Conservation (phyloP, 1,140 invertebrate genomes). For the Aradophagus sp. region DNA sequence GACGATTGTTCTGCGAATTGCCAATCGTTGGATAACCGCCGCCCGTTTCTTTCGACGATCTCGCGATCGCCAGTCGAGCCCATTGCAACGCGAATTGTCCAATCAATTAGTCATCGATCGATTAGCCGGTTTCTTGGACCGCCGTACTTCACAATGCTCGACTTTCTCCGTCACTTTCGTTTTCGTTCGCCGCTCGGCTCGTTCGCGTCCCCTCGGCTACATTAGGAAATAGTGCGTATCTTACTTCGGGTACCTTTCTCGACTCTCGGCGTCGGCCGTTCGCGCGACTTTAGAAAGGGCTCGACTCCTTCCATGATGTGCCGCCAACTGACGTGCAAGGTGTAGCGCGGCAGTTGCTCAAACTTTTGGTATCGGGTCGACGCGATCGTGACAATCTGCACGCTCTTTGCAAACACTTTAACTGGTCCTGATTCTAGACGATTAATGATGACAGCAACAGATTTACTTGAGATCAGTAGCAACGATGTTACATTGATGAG, state of each 20-base stretch:
- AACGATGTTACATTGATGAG: no score
- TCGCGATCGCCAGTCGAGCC: no score
- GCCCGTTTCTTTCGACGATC: no score
- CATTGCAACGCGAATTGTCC: constrained; percentile 60
- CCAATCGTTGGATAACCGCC: no score
- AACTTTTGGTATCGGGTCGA: constrained; percentile 27
- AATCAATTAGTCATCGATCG: no score
- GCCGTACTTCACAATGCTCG: constrained; percentile 70
- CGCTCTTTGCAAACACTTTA: constrained; percentile 8
- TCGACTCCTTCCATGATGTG: constrained; percentile 46
- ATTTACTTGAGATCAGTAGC: no score
- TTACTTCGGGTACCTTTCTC: constrained; percentile 54
- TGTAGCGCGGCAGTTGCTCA: constrained; percentile 49
- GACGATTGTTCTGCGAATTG: no score
- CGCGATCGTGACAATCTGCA: constrained; percentile 24
- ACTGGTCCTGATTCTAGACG: constrained; percentile 1
- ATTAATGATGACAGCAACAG: no score
- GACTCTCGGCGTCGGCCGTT: constrained; percentile 56
- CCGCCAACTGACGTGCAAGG: constrained; percentile 44
- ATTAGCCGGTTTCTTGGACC: no score
- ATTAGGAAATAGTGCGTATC: constrained; percentile 72
- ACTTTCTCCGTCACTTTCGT: constrained; percentile 76
- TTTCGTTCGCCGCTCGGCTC: constrained; percentile 68
- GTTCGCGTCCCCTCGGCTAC: constrained; percentile 54
- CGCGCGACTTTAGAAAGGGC: constrained; percentile 71